Evolutionary conservation across 2,113 vertebrate species (phyloP), one percentile per base, ranked within the genome.

Genomic region (Prinia subflava): DNA sequence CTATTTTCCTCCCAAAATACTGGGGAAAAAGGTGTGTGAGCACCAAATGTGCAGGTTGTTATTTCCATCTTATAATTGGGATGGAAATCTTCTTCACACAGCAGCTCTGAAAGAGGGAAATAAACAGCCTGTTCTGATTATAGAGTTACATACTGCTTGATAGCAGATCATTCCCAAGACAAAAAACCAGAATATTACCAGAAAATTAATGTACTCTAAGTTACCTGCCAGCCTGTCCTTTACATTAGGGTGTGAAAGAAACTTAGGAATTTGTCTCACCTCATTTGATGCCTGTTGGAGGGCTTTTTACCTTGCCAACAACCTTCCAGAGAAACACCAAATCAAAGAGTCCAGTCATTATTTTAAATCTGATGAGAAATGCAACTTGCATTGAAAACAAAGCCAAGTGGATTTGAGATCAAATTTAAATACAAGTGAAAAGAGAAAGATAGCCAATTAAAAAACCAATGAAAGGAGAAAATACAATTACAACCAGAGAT

Each of bases 1-100:
- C 86, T 94, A 37, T 90, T 97, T 95, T 91, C 75, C 57, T 96
- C 60, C 92, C 60, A 46, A 94, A 94, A 88, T 67, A 60, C 75
- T 63, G 41, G 41, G 52, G 44, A 31, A 3, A 57, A 86, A 90
- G 70, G 85, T 88, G 46, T 46, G 42, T 47, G 76, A 64, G 91
- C 67, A 24, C 37, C 11, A 5, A 81, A 63, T 4, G 8, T 8
- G 2, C 1, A 0, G 52, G 68, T 78, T 85, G 83, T 88, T 92
- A 81, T 80, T 86, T 65, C 92, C 9, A 1, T 71, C 65, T 47
- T 41, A 13, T 25, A 60, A 83, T 56, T 53, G 60, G 64, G 52
- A 80, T 71, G 49, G 55, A 83, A 87, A 68, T 52, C 73, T 64
- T 71, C 77, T 70, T 46, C 85, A 22, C 13, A n/a, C 15, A 21